Evolutionary conservation across 2,888 invertebrate genomes (phyloP).

Genomic region (Amphiduros pacificus): DNA sequence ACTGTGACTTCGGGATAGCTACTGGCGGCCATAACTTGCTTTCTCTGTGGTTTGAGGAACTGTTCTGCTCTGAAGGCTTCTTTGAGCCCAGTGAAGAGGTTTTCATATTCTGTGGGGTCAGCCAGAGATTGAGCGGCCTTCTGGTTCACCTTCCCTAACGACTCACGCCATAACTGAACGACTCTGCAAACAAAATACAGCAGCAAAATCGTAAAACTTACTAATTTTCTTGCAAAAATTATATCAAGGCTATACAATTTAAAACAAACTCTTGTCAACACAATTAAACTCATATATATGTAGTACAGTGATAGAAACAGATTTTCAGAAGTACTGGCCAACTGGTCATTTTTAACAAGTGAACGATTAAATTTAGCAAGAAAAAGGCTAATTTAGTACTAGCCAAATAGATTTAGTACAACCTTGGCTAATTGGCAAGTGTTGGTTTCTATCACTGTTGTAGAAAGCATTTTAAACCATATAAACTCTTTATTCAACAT

Average conservation of each 20-base stretch:
- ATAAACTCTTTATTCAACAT: no score
- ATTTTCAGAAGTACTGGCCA: no score
- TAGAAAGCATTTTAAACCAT: no score
- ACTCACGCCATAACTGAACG: slow-evolving; percentile 85
- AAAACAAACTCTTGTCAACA: no score
- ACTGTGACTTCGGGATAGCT: slow-evolving; percentile 64
- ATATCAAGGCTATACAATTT: not conserved
- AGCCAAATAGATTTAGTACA: no score
- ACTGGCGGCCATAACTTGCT: slow-evolving; percentile 64
- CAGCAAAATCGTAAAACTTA: not conserved
- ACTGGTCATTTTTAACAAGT: no score
- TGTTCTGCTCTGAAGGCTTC: slow-evolving; percentile 74
- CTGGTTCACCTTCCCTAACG: slow-evolving; percentile 76
- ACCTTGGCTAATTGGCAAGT: no score
- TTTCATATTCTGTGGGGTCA: slow-evolving; percentile 93
- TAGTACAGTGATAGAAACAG: no score
- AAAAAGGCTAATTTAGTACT: no score
- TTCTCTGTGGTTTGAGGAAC: slow-evolving; percentile 58
- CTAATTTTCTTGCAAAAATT: not conserved
- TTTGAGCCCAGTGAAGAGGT: slow-evolving; percentile 85
- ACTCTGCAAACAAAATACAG: slow-evolving; percentile 64
- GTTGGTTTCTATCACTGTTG: no score
- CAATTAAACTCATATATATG: no score
- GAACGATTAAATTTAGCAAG: no score
- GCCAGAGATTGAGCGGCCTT: slow-evolving; percentile 93